These are phyloP conservation scores for Chalcis sispes DNA, from an alignment of 2,888 invertebrate species.

Conservation along the genomic window DNA sequence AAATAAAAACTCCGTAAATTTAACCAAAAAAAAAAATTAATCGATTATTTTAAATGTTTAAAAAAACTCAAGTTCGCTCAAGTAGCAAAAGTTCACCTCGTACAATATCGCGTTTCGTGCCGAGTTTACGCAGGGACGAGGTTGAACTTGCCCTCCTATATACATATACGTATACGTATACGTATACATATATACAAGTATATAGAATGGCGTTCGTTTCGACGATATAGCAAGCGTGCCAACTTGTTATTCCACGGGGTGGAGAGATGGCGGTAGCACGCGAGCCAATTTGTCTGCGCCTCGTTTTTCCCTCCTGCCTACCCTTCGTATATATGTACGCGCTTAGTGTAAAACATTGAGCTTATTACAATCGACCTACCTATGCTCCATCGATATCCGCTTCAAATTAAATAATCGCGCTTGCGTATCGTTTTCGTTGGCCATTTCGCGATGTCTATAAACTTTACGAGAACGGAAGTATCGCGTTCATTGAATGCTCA, in stretches of 20 bases:
- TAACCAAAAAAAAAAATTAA: too few relatives aligned
- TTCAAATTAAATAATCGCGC: conserved; percentile 49
- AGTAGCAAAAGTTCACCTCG: too few relatives aligned
- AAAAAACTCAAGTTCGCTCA: too few relatives aligned
- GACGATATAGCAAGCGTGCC: not conserved
- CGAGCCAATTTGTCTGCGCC: conserved; percentile 76
- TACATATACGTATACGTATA: not conserved
- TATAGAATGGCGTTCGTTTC: too few relatives aligned
- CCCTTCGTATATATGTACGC: not conserved
- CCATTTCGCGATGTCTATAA: conserved; percentile 61
- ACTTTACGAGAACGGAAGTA: conserved; percentile 65
- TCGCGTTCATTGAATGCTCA: conserved; percentile 55
- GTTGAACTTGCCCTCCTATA: not conserved
- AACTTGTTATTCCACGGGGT: not conserved
- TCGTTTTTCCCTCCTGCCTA: conserved; percentile 68
- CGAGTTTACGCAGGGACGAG: too few relatives aligned
- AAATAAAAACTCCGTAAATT: not conserved
- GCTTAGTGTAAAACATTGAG: too few relatives aligned
- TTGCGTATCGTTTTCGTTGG: conserved; percentile 45
- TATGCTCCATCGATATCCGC: conserved; percentile 22
- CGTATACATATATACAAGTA: not conserved
- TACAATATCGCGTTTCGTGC: too few relatives aligned
- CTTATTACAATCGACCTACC: too few relatives aligned
- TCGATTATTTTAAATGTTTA: too few relatives aligned
- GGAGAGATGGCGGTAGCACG: conserved; percentile 69